These are phyloP conservation scores for Seira sanloemensis DNA, from an alignment of 2,888 invertebrate genomes.

Conservation along the genomic window DNA sequence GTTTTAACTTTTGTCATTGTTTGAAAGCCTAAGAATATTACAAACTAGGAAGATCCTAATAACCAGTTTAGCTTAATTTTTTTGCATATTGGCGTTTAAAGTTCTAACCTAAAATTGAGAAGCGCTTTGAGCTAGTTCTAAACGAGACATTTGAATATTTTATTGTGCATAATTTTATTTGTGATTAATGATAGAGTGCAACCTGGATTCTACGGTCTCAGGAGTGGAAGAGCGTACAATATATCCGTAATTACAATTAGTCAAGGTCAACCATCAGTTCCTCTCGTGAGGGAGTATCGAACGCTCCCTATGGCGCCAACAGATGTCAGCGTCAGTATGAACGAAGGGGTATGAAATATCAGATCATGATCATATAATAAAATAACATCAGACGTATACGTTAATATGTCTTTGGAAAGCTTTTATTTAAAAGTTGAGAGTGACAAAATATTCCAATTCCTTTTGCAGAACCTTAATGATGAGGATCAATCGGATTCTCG, in stretches of 20 bases:
- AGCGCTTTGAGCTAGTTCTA: too few relatives aligned
- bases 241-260: constrained; percentile 64
- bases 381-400: background rate
- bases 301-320: constrained; percentile 57
- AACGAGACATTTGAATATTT: background rate
- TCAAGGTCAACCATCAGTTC: constrained; percentile 49
- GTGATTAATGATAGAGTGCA: constrained; percentile 91
- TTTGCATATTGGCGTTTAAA: too few relatives aligned
- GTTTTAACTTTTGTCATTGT: too few relatives aligned
- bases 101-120: too few relatives aligned
- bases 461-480: constrained; percentile 19
- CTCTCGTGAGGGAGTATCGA: constrained; percentile 55
- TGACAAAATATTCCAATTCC: too few relatives aligned
- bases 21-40: too few relatives aligned
- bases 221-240: constrained; percentile 62
- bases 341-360: background rate
- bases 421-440: too few relatives aligned
- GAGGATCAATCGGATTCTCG: constrained; percentile 47
- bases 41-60: too few relatives aligned
- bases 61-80: too few relatives aligned
- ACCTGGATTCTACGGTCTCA: constrained; percentile 61
- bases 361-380: too few relatives aligned
- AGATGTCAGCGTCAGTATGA: constrained; percentile 56
- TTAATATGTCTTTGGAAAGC: too few relatives aligned
- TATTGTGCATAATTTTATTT: background rate